Evolutionary conservation across 2,888 invertebrate genomes (phyloP).

Genomic region (Leptarthrus brevirostris): DNA sequence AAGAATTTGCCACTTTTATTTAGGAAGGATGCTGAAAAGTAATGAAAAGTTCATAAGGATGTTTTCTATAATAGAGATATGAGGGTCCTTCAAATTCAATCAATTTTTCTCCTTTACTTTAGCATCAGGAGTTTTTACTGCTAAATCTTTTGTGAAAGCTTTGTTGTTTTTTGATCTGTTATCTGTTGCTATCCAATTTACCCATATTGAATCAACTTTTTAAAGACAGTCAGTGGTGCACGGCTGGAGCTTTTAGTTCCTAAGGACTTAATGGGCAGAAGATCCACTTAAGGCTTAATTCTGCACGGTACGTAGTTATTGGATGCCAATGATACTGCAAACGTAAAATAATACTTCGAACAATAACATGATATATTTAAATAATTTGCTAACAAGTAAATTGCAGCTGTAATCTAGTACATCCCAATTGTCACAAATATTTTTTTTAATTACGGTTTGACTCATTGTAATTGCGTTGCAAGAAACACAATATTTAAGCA

Average conservation of each 20-base stretch:
- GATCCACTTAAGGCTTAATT: neutral
- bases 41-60: neutral
- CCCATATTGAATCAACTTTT: no score
- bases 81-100: constrained; percentile 28
- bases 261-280: neutral
- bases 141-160: neutral
- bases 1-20: neutral
- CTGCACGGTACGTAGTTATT: no score
- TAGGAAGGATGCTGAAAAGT: neutral
- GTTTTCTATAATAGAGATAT: constrained; percentile 23
- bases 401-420: no score
- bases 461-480: no score
- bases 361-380: no score
- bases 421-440: no score
- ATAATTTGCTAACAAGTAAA: no score
- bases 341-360: no score
- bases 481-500: no score
- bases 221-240: neutral
- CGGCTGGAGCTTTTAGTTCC: neutral
- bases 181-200: neutral
- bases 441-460: no score
- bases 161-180: neutral
- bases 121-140: neutral
- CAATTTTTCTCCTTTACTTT: neutral
- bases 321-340: no score